A percentile compares a stretch with the other conserved stretches of the same genome.
Conservation (phyloP, 2,797 vertebrate species). For the Xiphorhynchus erythropygius region DNA sequence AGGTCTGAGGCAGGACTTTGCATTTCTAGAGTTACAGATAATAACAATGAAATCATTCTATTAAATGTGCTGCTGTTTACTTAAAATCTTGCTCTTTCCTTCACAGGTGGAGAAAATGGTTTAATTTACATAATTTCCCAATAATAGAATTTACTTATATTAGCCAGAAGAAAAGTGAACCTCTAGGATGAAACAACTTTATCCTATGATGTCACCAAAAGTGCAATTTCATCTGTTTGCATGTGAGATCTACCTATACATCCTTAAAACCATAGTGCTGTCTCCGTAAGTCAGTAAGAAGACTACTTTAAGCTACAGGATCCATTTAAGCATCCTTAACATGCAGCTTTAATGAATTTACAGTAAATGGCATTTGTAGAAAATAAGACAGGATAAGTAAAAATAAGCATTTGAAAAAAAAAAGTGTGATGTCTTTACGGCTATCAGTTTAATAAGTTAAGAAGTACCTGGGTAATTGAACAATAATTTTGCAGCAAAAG, state of each 20-base stretch:
- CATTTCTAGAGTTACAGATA: not conserved
- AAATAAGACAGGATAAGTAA: not conserved
- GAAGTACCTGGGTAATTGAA: not conserved
- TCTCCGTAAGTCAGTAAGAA: not conserved
- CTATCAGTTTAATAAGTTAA: not conserved
- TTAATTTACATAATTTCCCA: not conserved
- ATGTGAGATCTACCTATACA: not conserved
- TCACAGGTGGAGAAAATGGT: not conserved
- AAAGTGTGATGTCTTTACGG: not conserved
- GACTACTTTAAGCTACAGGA: not conserved
- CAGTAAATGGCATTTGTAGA: not conserved
- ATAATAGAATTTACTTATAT: not conserved
- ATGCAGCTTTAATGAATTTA: not conserved
- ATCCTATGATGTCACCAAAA: not conserved
- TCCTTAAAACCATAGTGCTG: not conserved
- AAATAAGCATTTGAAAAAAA: not conserved
- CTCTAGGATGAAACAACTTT: not conserved
- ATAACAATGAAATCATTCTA: not conserved
- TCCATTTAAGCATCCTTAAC: not conserved
- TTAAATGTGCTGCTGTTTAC: not conserved
- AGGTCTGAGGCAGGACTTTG: not conserved
- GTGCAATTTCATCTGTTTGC: not conserved
- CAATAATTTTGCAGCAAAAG: not conserved
- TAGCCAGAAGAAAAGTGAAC: not conserved
- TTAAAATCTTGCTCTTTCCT: not conserved